These are phyloP conservation scores for Meles meles DNA, from an alignment of 2,113 vertebrate genomes.

Conservation along the genomic window DNA sequence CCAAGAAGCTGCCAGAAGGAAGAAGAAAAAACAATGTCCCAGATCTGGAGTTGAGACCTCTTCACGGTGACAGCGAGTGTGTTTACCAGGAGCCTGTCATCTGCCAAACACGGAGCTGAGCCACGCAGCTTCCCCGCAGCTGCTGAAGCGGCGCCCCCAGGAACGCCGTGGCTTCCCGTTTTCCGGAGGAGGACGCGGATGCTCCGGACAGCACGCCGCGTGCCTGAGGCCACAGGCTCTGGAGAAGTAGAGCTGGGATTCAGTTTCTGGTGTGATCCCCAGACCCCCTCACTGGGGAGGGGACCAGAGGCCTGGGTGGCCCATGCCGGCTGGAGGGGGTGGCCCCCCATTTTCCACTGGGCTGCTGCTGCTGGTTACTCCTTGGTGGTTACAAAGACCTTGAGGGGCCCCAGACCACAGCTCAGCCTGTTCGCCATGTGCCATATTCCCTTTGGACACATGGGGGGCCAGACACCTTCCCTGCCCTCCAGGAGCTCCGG, in stretches of 20 bases:
- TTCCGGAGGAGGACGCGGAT: rapidly evolving
- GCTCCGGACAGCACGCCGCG: not conserved
- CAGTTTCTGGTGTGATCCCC: not conserved
- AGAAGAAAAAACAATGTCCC: not conserved
- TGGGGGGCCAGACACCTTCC: rapidly evolving
- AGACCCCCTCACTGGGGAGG: not conserved
- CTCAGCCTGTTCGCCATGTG: not conserved
- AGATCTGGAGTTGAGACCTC: not conserved
- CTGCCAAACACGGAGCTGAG: rapidly evolving
- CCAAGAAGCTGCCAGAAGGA: conserved; percentile 60
- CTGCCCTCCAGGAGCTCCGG: not conserved
- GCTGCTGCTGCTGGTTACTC: rapidly evolving
- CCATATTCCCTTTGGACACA: rapidly evolving
- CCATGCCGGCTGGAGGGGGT: rapidly evolving
- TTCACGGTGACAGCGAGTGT: rapidly evolving
- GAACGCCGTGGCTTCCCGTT: rapidly evolving
- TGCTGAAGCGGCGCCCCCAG: rapidly evolving
- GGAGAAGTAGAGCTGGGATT: not conserved
- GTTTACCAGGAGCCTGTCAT: rapidly evolving
- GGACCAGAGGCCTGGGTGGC: not conserved
- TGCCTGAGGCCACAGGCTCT: not conserved
- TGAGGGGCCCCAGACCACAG: not conserved
- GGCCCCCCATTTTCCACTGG: rapidly evolving
- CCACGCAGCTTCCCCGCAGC: rapidly evolving
- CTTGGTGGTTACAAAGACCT: not conserved